Base-by-base conservation (phyloP, 2,797 vertebrate genomes). In the Rhinella marina region DNA sequence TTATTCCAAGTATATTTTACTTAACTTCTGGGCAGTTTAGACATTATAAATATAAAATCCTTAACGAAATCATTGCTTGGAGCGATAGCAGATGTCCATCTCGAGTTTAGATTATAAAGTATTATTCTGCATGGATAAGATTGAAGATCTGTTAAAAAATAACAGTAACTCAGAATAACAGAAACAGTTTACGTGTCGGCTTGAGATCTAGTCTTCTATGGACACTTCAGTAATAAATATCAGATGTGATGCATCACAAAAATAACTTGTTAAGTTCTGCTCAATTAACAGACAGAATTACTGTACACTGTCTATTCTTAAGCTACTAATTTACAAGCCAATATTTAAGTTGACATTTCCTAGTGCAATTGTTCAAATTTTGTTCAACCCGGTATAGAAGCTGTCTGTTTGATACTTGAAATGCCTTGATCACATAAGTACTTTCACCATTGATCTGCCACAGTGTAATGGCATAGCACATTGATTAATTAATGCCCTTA, bases 341-440 rank as follows among this genome's bases (percentile, higher is more conserved):
- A 72, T 80, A 84, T 88, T 84, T 84, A 83, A 66, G 86, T 32
- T 87, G 80, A 87, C 81, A 87, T 83, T 87, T 87, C 23, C 59
- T 84, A 48, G 32, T 54, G 61, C 82, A 80, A 50, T 72, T 82
- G 70, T 77, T 87, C 80, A 87, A 52, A 87, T 73, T 87, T 84
- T 88, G 61, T 85, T 88, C 82, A 88, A 85, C 77, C 81, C 59
- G 17, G 70, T 85, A 79, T 85, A 73, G 77, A 85, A 83, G 56
- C 82, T 88, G 82, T 85, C 82, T 81, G 19, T 84, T 73, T 88
- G 76, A 85, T 88, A 59, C 82, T 75, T 85, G 66, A 85, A 88
- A 85, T 85, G 77, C 77, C 77, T 85, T 88, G 82, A 88, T 85
- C 87, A 88, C 77, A 81, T 85, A 88, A 88, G 82, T 88, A 88